phyloP scores from a whole-genome alignment of 2,888 invertebrate species.

The Orthosia incerta region DNA sequence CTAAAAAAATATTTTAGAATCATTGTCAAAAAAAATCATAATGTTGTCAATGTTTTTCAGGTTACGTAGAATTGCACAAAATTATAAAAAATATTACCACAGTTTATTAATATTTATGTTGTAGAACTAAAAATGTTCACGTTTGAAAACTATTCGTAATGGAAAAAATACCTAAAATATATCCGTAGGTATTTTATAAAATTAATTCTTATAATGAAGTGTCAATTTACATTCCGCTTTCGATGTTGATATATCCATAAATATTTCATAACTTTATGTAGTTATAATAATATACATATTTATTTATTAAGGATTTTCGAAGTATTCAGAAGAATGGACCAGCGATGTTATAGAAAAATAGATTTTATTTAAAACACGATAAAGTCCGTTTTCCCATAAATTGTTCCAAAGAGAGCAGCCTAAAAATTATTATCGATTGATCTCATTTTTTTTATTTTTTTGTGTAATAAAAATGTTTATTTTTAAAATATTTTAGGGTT shows the following conservation, averaged over 20 bases:
- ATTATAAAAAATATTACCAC: slow-evolving; percentile 5
- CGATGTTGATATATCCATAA: slow-evolving; percentile 78
- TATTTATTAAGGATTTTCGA: slow-evolving; percentile 62
- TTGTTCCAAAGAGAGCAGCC: slow-evolving; percentile 91
- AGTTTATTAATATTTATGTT: slow-evolving; percentile 5
- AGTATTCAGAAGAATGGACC: slow-evolving; percentile 76
- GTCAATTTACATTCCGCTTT: slow-evolving; percentile 87
- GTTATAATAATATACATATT: slow-evolving; percentile 48
- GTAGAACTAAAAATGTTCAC: slow-evolving; percentile 39
- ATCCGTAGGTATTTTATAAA: slow-evolving; percentile 44
- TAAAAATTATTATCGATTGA: slow-evolving; percentile 90
- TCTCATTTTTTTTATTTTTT: slow-evolving; percentile 89
- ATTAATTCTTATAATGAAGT: slow-evolving; percentile 56
- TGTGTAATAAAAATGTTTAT: slow-evolving; percentile 87
- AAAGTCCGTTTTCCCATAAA: slow-evolving; percentile 81
- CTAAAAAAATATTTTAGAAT: not conserved
- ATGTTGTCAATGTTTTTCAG: slow-evolving; percentile 18
- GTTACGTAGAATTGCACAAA: slow-evolving; percentile 36
- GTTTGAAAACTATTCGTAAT: slow-evolving; percentile 9
- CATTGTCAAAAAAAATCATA: slow-evolving; percentile 11
- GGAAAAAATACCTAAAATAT: slow-evolving; percentile 32
- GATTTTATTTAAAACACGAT: slow-evolving; percentile 71
- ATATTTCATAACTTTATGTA: slow-evolving; percentile 59
- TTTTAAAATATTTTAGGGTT: slow-evolving; percentile 80
- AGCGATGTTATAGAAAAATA: slow-evolving; percentile 73